Evolutionary conservation across 2,113 vertebrate species (phyloP).

Genomic region (Eulacestoma nigropectus): DNA sequence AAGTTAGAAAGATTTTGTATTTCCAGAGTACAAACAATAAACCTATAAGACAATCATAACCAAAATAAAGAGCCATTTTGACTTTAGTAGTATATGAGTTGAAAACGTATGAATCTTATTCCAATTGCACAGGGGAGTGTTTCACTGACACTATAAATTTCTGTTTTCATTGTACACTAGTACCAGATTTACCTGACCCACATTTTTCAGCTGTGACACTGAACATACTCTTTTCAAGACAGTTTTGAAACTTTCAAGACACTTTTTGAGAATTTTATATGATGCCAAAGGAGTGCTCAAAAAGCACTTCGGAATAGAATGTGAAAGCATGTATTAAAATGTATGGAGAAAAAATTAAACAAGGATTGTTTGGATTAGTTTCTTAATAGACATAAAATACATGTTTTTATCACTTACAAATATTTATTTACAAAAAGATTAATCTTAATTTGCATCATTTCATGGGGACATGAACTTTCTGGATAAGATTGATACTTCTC

Average conservation of each 20-base stretch:
- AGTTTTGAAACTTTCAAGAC: neutral
- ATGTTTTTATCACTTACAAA: neutral
- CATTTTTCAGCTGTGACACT: neutral
- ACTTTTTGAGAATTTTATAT: neutral
- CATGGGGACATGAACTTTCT: neutral
- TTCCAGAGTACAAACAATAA: neutral
- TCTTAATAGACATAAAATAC: neutral
- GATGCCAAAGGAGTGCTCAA: neutral
- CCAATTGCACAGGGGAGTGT: rapidly evolving
- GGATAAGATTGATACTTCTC: neutral
- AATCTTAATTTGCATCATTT: neutral
- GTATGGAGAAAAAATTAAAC: neutral
- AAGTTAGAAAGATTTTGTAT: neutral
- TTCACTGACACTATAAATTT: neutral
- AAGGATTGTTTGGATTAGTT: neutral
- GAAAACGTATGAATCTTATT: neutral
- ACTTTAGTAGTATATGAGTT: neutral
- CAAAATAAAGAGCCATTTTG: neutral
- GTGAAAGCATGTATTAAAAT: neutral
- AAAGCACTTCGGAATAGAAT: neutral
- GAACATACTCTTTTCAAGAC: neutral
- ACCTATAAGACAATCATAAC: neutral
- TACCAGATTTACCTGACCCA: neutral
- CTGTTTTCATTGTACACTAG: neutral
- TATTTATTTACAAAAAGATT: neutral